Conservation (phyloP, 2,888 invertebrate genomes). For the Congeria kusceri region DNA sequence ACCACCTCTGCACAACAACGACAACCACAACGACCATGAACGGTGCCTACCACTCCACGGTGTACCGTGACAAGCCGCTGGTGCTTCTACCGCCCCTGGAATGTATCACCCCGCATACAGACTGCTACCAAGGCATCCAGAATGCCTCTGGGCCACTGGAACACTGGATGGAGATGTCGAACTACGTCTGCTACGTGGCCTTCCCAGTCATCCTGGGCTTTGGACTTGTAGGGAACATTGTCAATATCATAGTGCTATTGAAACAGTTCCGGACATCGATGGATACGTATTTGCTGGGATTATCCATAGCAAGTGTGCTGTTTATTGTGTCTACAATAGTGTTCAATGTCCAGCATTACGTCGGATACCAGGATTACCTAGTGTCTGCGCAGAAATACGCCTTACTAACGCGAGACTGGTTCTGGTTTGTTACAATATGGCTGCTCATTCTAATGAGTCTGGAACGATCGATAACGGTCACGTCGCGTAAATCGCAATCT, state of each 20-base stretch:
- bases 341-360: conserved; percentile 78
- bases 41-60: conserved; percentile 36
- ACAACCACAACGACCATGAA: conserved; percentile 13
- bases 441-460: conserved; percentile 81
- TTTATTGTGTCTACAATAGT: conserved; percentile 72
- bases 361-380: conserved; percentile 72
- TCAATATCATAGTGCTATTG: conserved; percentile 79
- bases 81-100: conserved; percentile 72
- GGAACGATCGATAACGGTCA: conserved; percentile 79
- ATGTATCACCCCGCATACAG: conserved; percentile 73
- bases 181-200: conserved; percentile 78
- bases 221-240: conserved; percentile 77
- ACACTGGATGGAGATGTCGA: conserved; percentile 76
- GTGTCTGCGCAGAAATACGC: conserved; percentile 78
- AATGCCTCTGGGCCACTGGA: conserved; percentile 56
- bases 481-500: conserved; percentile 73
- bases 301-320: conserved; percentile 74
- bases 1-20: too few relatives aligned
- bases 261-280: conserved; percentile 77
- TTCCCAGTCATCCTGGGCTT: conserved; percentile 78
- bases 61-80: conserved; percentile 65
- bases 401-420: conserved; percentile 80
- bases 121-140: conserved; percentile 61
- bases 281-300: conserved; percentile 82
- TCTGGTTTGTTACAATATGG: conserved; percentile 83